Evolutionary conservation across 2,113 vertebrate genomes (phyloP).

Genomic region (Oryctolagus cuniculus): mOryCun1.1 NC_091434.1:117348001-117348500

Average conservation of each 20-base stretch:
- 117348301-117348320: background rate
- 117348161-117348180: no score
- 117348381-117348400: no score
- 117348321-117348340: background rate
- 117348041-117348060: no score
- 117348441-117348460: background rate
- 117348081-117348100: no score
- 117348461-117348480: no score
- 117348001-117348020: no score
- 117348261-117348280: background rate
- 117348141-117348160: no score
- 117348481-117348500: background rate
- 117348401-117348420: background rate
- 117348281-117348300: background rate
- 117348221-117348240: background rate
- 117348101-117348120: no score
- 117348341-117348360: background rate
- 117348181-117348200: no score
- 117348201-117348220: background rate
- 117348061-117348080: no score
- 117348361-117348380: background rate
- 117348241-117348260: background rate
- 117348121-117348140: no score
- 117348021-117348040: no score
- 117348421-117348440: rapidly evolving